Evolutionary conservation across 2,113 vertebrate species (phyloP).

Genomic region (Otocyon megalotis): DNA sequence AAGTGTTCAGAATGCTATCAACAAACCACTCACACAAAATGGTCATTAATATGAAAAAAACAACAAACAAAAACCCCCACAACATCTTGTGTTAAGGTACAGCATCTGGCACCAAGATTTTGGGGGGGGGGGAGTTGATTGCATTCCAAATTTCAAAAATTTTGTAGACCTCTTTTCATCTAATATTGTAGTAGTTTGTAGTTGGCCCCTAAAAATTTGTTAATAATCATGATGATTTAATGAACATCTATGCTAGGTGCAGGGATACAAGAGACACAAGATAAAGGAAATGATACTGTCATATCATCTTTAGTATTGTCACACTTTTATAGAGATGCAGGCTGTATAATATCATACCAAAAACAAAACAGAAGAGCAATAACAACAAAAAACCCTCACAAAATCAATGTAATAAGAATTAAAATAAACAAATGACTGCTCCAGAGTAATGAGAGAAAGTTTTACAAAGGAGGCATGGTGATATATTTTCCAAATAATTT

Average conservation of each 20-base stretch:
- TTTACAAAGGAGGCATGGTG: neutral
- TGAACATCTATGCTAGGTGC: neutral
- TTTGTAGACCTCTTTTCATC: neutral
- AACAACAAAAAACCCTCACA: neutral
- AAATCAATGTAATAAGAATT: neutral
- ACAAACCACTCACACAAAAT: neutral
- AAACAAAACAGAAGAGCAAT: neutral
- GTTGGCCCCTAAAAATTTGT: neutral
- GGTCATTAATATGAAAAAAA: neutral
- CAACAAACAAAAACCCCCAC: neutral
- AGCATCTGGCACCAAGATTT: neutral
- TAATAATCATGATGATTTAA: conserved; percentile 21
- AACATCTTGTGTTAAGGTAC: neutral
- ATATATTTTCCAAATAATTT: neutral
- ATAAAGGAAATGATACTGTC: neutral
- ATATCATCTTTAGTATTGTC: neutral
- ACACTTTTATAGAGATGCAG: neutral
- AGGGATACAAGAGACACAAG: neutral
- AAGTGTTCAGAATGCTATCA: neutral
- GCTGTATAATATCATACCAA: neutral
- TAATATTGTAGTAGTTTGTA: neutral
- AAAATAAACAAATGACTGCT: neutral
- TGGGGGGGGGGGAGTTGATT: neutral
- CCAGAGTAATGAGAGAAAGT: neutral
- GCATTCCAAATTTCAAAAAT: conserved; percentile 2